Evolutionary conservation across 2,113 vertebrate species (phyloP).

Genomic region (Suncus etruscus): DNA sequence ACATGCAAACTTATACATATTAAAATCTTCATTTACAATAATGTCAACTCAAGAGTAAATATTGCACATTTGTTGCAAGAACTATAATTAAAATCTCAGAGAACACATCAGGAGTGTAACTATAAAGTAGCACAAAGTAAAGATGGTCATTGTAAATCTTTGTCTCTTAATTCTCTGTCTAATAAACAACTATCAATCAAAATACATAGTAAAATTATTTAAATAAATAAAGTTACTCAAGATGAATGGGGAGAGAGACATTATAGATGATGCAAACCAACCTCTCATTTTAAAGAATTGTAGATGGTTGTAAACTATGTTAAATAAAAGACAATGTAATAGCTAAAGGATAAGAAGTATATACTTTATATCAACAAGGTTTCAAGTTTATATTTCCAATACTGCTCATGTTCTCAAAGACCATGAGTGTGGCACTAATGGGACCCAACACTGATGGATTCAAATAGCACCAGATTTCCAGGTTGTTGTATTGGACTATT

Average conservation of each 20-base stretch:
- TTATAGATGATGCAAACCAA: not conserved
- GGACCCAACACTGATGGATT: no score
- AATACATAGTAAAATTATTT: not conserved
- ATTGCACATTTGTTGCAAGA: not conserved
- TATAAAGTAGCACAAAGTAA: not conserved
- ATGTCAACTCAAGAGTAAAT: not conserved
- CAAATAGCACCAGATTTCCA: no score
- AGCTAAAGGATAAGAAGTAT: no score
- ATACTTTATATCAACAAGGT: no score
- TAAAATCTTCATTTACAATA: not conserved
- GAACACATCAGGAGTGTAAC: not conserved
- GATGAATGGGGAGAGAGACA: not conserved
- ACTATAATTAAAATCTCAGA: slow-evolving; percentile 18
- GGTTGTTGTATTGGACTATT: no score
- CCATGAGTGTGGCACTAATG: no score
- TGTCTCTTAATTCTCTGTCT: not conserved
- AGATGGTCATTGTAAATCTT: not conserved
- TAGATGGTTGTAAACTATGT: no score
- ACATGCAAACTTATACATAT: not conserved
- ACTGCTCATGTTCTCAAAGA: no score
- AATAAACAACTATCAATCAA: not conserved
- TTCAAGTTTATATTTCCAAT: no score
- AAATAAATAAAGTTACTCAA: not conserved
- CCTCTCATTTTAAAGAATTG: not conserved
- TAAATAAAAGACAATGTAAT: no score